A percentile compares a stretch with the other conserved stretches of the same genome.
Conservation (phyloP, 92 coral and sea anemone genomes). For the Nematostella vectensis region DNA sequence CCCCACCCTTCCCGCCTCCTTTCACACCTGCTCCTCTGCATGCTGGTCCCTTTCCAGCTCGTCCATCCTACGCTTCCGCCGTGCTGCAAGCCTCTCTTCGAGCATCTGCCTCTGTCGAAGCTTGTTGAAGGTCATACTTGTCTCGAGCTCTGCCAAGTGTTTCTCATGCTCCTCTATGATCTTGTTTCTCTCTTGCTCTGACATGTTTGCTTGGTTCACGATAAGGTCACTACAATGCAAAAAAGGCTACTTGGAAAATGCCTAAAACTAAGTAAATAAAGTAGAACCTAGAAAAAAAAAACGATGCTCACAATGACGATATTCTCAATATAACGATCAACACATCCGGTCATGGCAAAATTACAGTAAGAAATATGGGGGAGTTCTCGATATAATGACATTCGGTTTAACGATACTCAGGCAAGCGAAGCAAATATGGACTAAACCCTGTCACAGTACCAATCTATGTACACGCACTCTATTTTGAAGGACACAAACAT, state of each 20-base stretch:
- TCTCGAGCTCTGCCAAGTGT: conserved; percentile 83
- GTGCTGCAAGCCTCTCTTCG: conserved; percentile 66
- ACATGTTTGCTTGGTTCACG: conserved; percentile 78
- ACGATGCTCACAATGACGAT: background rate
- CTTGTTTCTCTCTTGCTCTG: conserved; percentile 88
- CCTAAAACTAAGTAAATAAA: background rate
- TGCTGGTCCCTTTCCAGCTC: conserved; percentile 62
- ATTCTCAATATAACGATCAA: background rate
- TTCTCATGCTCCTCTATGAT: conserved; percentile 90
- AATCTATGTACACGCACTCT: too few species aligned
- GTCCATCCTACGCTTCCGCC: conserved; percentile 62
- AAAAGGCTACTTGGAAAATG: too few species aligned
- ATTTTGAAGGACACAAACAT: too few species aligned
- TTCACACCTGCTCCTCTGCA: conserved; percentile 64
- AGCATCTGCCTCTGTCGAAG: conserved; percentile 87
- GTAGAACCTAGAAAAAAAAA: background rate
- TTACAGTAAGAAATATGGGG: too few species aligned
- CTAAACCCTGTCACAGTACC: too few species aligned
- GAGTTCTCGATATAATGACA: too few species aligned
- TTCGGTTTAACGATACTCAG: too few species aligned
- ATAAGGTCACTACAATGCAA: conserved; percentile 64
- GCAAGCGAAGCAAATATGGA: too few species aligned
- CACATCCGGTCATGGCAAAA: too few species aligned
- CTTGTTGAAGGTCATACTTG: conserved; percentile 89
- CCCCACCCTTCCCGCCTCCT: too few species aligned